A percentile compares a stretch with the other conserved stretches of the same genome.
These are phyloP conservation scores for Pterocles gutturalis DNA, from an alignment of 2,113 vertebrate species.

Conservation along the genomic window DNA sequence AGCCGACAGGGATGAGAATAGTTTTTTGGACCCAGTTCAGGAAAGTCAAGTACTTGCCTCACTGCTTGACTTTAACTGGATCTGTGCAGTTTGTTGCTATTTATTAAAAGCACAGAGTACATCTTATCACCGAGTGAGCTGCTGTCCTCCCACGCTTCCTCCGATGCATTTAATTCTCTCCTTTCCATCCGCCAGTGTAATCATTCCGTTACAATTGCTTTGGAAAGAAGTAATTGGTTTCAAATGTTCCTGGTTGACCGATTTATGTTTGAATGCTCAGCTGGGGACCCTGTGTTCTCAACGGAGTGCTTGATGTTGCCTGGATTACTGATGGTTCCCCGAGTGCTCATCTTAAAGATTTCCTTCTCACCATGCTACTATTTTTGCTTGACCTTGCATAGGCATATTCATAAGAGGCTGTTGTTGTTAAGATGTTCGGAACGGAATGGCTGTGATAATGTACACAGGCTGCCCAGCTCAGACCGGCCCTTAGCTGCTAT, in stretches of 20 bases:
- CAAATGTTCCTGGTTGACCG: slow-evolving; percentile 48
- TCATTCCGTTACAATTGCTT: neutral
- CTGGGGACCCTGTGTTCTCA: neutral
- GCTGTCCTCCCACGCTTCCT: slow-evolving; percentile 65
- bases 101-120: slow-evolving; percentile 58
- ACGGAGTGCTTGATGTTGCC: neutral
- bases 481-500: neutral
- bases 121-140: slow-evolving; percentile 52
- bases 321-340: neutral
- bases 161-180: slow-evolving; percentile 26
- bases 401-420: neutral
- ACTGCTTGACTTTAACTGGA: neutral
- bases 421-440: slow-evolving; percentile 9
- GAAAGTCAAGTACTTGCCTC: slow-evolving; percentile 26
- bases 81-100: slow-evolving; percentile 57
- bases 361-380: neutral
- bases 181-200: slow-evolving; percentile 40
- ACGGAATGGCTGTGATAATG: neutral
- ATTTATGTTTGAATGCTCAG: neutral
- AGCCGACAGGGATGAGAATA: neutral
- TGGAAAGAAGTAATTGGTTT: slow-evolving; percentile 31
- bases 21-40: slow-evolving; percentile 24
- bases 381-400: slow-evolving; percentile 35
- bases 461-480: neutral
- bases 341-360: neutral